phyloP scores from a whole-genome alignment of 1,140 invertebrate species.

The Oscheius sp. region DNA sequence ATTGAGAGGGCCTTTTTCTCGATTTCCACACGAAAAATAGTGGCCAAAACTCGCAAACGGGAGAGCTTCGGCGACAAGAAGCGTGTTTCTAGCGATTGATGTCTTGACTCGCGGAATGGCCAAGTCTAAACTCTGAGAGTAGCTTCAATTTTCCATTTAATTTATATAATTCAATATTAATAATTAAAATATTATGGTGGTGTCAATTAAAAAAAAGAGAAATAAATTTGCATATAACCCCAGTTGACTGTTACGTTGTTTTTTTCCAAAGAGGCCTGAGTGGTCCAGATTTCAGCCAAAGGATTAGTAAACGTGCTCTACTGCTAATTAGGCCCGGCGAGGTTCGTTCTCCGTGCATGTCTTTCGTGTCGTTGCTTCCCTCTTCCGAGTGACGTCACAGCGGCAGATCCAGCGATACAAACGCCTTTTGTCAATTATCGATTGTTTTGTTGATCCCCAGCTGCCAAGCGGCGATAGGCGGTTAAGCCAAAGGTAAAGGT shows the following conservation, averaged over 20 bases:
- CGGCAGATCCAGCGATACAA: not conserved
- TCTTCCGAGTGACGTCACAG: not conserved
- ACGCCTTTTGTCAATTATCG: not conserved
- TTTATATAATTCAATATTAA: not conserved
- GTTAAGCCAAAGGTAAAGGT: not conserved
- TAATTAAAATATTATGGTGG: not conserved
- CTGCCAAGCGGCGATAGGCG: not conserved
- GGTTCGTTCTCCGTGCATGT: not conserved
- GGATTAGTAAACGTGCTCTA: not conserved
- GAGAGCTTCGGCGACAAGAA: no score
- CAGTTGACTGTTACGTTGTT: not conserved
- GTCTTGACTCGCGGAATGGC: no score
- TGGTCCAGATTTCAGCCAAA: not conserved
- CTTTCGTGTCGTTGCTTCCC: not conserved
- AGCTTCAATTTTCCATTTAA: not conserved
- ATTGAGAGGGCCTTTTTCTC: not conserved
- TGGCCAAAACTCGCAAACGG: no score
- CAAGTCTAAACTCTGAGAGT: no score
- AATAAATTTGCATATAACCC: conserved; percentile 13
- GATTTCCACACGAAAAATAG: no score
- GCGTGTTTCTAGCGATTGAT: no score
- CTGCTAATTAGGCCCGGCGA: not conserved
- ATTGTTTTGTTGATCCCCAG: not conserved
- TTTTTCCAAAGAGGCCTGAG: not conserved
- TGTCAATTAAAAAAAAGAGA: not conserved